Base-by-base conservation (phyloP, 2,888 invertebrate genomes). In the Penaeus monodon region DNA sequence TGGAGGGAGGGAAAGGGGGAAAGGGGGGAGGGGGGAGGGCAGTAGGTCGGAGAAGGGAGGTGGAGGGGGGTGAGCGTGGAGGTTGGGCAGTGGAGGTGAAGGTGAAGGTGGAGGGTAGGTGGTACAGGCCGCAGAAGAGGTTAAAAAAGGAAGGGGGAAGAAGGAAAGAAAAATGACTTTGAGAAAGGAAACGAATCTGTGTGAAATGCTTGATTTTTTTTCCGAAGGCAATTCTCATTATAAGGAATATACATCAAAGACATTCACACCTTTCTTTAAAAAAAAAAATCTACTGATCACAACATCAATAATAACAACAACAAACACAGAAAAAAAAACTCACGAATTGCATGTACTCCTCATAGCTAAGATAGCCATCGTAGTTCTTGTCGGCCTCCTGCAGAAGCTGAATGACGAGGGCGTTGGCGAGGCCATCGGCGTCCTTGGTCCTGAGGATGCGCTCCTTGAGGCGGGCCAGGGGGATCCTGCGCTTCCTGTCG, bases 291-390 rank as follows among this genome's bases (percentile, higher is more conserved):
- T 57, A 57, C 12, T 0, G 12, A 57, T 57, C 14, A 49, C 14
- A 57, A 57, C 1, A 17, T 2, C 57, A 57, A 57, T 57, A 12
- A 57, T 14, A 57, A 57, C 12, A 57, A 57, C 2, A 49, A 49
- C 49, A 49, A 49, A 12, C 14, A 8, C 4, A 49, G 14, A 7
- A 12, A 44, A 44, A 44, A 44, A 44, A 12, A 88, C 88, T 86
- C 49, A 88, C 88, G 33, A 84, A 82, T 20, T 24, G 24, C 44
- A 86, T 65, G 38, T 74, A 88, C 84, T 88, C 88, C n/a, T 86
- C 83, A 44, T 80, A 85, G 63, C 80, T 68, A 38, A 88, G 64
- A 70, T 80, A 76, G 14, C 88, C 88, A 29, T 88, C 88, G 10
- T 68, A 49, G 77, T 88, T 88, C 24, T 63, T 73, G 78, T 88